Conservation (phyloP, 2,888 invertebrate species). For the Ligdia adustata region DNA sequence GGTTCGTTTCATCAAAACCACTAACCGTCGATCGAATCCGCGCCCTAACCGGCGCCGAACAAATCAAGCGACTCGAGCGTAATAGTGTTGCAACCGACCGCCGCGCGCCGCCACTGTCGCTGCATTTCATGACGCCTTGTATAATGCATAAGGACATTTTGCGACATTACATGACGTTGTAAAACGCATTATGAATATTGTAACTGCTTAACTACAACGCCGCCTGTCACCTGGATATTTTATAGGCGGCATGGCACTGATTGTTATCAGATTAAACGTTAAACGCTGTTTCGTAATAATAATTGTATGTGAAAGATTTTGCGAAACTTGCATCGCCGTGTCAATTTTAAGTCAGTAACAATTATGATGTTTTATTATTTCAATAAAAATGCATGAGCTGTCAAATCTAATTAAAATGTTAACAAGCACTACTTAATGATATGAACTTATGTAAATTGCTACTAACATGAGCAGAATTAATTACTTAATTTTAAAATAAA, state of each 20-base stretch:
- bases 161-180: background rate
- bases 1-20: slow-evolving; percentile 1
- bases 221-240: slow-evolving; percentile 12
- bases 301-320: background rate
- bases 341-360: too few species aligned
- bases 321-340: background rate
- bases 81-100: slow-evolving; percentile 9
- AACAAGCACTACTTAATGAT: too few species aligned
- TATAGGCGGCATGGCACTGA: slow-evolving; percentile 3
- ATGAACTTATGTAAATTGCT: too few species aligned
- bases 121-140: slow-evolving; percentile 16
- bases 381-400: too few species aligned
- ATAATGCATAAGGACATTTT: slow-evolving; percentile 10
- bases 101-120: slow-evolving; percentile 15
- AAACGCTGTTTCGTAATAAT: slow-evolving; percentile 5
- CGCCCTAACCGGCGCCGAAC: slow-evolving; percentile 10
- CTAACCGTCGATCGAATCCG: slow-evolving; percentile 8
- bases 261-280: slow-evolving; percentile 11
- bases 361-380: too few species aligned
- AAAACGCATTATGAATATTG: slow-evolving; percentile 12
- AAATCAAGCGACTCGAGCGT: slow-evolving; percentile 20
- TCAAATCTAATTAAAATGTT: too few species aligned
- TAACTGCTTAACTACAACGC: background rate
- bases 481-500: too few species aligned
- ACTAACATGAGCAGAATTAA: too few species aligned